Conservation (phyloP, 2,797 vertebrate genomes). For the Pseudocheirus occidentalis region DNA sequence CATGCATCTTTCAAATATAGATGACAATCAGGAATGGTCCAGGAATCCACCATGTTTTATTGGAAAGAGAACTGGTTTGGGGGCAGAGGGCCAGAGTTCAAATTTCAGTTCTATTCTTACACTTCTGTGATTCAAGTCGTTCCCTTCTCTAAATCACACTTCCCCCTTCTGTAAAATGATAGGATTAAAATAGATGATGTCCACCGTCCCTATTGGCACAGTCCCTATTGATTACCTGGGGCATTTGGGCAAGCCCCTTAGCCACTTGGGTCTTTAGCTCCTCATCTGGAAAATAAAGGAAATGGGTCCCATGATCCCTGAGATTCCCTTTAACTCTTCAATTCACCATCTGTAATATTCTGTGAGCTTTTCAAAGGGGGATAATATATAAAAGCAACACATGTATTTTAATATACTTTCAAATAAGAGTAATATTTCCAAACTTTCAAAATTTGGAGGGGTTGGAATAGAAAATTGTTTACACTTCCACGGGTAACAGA, state of each 20-base stretch:
- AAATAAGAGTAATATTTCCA: not conserved
- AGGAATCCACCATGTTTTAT: not conserved
- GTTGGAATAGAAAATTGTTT: not conserved
- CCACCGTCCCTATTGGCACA: not conserved
- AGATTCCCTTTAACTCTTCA: not conserved
- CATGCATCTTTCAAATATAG: not conserved
- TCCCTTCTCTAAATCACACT: not conserved
- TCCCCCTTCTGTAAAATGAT: slow-evolving; percentile 4
- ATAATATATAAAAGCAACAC: not conserved
- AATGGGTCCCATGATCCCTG: no score
- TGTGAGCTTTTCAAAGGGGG: not conserved
- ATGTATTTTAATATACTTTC: not conserved
- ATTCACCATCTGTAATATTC: not conserved
- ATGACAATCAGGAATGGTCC: not conserved
- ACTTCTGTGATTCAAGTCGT: not conserved
- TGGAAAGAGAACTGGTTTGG: not conserved
- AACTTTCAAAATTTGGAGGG: not conserved
- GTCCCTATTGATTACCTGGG: not conserved
- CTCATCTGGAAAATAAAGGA: not conserved
- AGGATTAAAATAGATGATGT: not conserved
- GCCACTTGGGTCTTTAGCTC: not conserved
- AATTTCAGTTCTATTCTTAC: not conserved
- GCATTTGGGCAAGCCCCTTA: not conserved
- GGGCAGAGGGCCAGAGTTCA: not conserved
- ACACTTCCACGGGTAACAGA: not conserved